A percentile compares a stretch with the other conserved stretches of the same genome.
phyloP scores from a whole-genome alignment of 2,888 invertebrate species.

The Corbicula japonica region DNA sequence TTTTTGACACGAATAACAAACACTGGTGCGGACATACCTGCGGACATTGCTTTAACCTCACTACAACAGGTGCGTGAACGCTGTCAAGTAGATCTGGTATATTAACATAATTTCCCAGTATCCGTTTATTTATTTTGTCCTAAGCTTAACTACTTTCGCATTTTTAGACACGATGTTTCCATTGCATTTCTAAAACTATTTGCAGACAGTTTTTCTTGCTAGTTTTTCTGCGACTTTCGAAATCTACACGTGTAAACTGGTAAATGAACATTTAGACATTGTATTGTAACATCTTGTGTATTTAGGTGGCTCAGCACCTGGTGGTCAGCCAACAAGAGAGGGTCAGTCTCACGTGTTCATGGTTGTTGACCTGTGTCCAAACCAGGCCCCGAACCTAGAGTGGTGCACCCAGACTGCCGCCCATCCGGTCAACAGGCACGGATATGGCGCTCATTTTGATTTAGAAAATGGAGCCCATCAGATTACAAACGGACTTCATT shows the following conservation, averaged over 20 bases:
- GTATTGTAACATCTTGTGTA: no score
- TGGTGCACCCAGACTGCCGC: conserved; percentile 71
- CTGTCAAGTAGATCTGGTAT: no score
- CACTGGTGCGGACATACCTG: conserved; percentile 72
- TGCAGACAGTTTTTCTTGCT: no score
- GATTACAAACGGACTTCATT: conserved; percentile 39
- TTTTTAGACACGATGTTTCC: no score
- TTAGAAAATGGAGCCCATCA: conserved; percentile 57
- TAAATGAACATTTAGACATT: no score
- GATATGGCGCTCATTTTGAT: conserved; percentile 66
- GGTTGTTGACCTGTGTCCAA: conserved; percentile 76
- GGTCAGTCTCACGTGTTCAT: conserved; percentile 64
- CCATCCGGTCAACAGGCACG: conserved; percentile 42
- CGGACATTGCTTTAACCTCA: conserved; percentile 73
- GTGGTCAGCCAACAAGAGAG: conserved; percentile 53
- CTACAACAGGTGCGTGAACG: conserved; percentile 77
- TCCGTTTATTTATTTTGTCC: no score
- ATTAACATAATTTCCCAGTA: no score
- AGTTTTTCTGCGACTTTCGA: no score
- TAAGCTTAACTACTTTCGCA: no score
- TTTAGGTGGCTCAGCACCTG: conserved; percentile 70
- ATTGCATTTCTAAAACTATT: no score
- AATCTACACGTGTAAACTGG: no score
- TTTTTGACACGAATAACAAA: conserved; percentile 60
- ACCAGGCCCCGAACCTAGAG: conserved; percentile 62